Conservation (phyloP, 2,113 vertebrate species). For the Tauraco erythrolophus region DNA sequence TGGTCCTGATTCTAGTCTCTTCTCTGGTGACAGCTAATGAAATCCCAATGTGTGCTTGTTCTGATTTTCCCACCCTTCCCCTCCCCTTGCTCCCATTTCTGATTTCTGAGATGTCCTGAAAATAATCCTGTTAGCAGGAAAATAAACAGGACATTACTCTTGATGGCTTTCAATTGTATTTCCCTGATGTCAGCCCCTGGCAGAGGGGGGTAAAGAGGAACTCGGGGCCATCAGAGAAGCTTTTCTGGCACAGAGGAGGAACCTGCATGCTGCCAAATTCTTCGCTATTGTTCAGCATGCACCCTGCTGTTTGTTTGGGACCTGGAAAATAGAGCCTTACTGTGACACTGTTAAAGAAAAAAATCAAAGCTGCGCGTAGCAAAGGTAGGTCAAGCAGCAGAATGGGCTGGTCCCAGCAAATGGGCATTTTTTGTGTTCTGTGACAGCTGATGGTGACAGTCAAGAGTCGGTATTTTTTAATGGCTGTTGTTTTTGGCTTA, state of each 20-base stretch:
- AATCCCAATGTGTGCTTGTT: neutral
- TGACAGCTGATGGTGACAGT: neutral
- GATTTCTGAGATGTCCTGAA: conserved; percentile 34
- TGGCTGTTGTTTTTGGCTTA: neutral
- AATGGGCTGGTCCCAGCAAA: neutral
- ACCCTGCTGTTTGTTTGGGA: conserved; percentile 55
- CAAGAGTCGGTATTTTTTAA: neutral
- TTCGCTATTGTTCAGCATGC: conserved; percentile 24
- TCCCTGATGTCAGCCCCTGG: conserved; percentile 54
- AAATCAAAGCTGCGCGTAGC: neutral
- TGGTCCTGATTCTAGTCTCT: neutral
- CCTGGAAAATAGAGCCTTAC: conserved; percentile 19
- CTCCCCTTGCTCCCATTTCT: neutral
- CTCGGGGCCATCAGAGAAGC: conserved; percentile 33
- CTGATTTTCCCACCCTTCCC: neutral
- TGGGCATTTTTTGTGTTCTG: neutral
- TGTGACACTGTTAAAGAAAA: conserved; percentile 34
- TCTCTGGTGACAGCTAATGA: neutral
- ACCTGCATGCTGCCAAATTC: conserved; percentile 26
- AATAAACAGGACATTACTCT: conserved; percentile 62
- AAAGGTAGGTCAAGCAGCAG: conserved; percentile 13
- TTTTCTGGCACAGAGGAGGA: neutral
- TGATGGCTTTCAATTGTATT: conserved; percentile 62
- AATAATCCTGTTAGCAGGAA: conserved; percentile 54
- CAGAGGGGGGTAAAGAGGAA: conserved; percentile 49